These are phyloP conservation scores for Lonchura striata DNA, from an alignment of 2,113 vertebrate genomes.

Conservation along the genomic window DNA sequence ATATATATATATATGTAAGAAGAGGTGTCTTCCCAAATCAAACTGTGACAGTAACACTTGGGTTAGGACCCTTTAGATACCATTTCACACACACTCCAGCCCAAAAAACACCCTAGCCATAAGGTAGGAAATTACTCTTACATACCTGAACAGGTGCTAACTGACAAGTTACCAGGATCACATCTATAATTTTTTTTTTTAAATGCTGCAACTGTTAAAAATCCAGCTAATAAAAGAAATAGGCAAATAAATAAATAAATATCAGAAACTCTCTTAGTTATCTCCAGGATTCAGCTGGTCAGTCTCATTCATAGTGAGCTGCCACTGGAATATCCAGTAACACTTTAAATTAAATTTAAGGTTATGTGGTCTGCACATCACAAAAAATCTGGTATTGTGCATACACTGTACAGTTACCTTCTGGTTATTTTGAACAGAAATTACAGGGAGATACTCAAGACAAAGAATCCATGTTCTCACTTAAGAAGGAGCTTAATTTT, in stretches of 20 bases:
- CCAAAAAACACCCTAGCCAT: neutral
- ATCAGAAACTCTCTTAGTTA: neutral
- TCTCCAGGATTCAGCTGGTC: neutral
- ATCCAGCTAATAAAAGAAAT: neutral
- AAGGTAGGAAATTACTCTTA: neutral
- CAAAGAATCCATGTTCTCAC: neutral
- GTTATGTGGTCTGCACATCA: neutral
- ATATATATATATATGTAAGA: too few species aligned
- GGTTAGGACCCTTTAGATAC: neutral
- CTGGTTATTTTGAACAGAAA: neutral
- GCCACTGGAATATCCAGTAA: neutral
- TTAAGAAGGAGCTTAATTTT: neutral
- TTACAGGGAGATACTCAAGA: neutral
- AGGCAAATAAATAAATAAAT: neutral
- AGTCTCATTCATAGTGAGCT: neutral
- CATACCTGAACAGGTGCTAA: neutral
- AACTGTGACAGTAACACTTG: neutral
- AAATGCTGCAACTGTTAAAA: neutral
- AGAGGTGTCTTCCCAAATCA: neutral
- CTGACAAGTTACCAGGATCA: neutral
- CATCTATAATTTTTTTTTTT: neutral
- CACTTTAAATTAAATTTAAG: neutral
- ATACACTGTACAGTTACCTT: neutral
- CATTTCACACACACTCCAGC: neutral
- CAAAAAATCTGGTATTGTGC: neutral